Evolutionary conservation across 2,113 vertebrate species (phyloP).

Genomic region (Sebastes schlegelii): DNA sequence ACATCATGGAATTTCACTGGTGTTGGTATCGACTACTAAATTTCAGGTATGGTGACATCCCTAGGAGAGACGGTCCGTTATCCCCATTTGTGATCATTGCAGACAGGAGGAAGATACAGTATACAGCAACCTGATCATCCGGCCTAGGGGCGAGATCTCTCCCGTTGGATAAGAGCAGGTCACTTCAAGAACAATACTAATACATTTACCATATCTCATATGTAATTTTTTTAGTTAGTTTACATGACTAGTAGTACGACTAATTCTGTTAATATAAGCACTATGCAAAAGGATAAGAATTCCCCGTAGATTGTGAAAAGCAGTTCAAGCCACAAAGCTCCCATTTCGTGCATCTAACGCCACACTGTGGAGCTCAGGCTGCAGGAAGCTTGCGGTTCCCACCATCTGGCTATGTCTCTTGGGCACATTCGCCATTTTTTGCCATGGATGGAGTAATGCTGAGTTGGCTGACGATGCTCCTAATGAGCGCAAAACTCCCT

Average conservation of each 20-base stretch:
- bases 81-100: not conserved
- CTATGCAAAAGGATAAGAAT: conserved; percentile 2
- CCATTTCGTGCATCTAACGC: conserved; percentile 37
- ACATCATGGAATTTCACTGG: too few species aligned
- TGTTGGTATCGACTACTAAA: too few species aligned
- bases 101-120: not conserved
- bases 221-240: conserved; percentile 10
- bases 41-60: too few species aligned
- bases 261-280: conserved; percentile 2
- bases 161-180: not conserved
- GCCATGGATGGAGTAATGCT: conserved; percentile 48
- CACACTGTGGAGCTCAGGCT: conserved; percentile 10
- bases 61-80: too few species aligned
- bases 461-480: conserved; percentile 47
- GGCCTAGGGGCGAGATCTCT: not conserved
- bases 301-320: conserved; percentile 40
- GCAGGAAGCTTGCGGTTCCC: conserved; percentile 19
- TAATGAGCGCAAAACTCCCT: conserved; percentile 65
- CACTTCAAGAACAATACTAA: not conserved
- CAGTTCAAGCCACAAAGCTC: conserved; percentile 42
- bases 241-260: conserved; percentile 2
- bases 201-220: not conserved
- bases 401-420: conserved; percentile 34
- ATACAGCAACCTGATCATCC: not conserved
- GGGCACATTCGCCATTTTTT: conserved; percentile 24